Evolutionary conservation across 2,888 invertebrate genomes (phyloP).

Genomic region (Poecilus cupreus): DNA sequence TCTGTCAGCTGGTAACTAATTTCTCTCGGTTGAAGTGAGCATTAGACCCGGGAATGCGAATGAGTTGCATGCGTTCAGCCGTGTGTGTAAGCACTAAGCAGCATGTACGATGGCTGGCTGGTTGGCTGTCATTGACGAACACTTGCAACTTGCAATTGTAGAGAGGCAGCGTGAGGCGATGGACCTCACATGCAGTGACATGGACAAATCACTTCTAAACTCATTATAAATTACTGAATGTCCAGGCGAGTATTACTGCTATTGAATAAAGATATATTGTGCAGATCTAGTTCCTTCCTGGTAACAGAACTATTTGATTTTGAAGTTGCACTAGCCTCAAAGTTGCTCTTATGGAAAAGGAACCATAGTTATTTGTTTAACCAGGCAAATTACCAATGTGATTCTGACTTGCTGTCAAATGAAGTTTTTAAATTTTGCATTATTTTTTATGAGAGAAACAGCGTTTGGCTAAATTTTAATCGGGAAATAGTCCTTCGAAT

Average conservation of each 20-base stretch:
- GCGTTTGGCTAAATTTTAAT: no score
- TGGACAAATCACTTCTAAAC: conserved; percentile 52
- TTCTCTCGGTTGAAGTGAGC: not conserved
- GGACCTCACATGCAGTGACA: conserved; percentile 46
- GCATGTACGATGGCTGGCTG: no score
- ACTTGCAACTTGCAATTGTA: conserved; percentile 35
- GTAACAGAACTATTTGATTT: not conserved
- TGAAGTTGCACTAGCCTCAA: no score
- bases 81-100: not conserved
- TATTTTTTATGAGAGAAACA: no score
- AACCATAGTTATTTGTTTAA: no score
- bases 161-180: not conserved
- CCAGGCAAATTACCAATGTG: no score
- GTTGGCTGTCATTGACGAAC: not conserved
- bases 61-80: not conserved
- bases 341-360: no score
- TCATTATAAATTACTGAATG: conserved; percentile 43
- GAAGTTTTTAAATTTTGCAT: no score
- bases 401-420: no score
- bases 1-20: no score
- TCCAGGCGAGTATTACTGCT: not conserved
- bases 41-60: not conserved
- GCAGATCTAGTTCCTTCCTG: not conserved
- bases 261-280: conserved; percentile 30
- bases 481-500: no score